A percentile compares a stretch with the other conserved stretches of the same genome.
These are phyloP conservation scores for Drosophila funebris DNA, from an alignment of 1,140 invertebrate species.

Conservation along the genomic window DNA sequence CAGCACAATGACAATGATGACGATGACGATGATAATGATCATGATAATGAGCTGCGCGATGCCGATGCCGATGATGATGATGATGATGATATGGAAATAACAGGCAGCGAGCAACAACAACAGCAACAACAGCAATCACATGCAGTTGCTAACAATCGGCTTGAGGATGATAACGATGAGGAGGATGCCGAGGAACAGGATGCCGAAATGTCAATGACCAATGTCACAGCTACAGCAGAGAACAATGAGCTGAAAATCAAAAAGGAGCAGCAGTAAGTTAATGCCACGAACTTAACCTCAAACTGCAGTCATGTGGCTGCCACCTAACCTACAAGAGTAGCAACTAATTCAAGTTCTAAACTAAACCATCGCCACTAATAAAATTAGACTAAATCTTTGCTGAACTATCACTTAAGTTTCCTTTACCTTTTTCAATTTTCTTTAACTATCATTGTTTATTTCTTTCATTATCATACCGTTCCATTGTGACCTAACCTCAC, in stretches of 20 bases:
- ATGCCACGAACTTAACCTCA: not conserved
- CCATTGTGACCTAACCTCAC: not conserved
- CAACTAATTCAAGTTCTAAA: no score
- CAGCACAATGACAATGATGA: conserved; percentile 26
- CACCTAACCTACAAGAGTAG: no score
- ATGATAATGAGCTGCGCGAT: conserved; percentile 30
- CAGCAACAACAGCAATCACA: conserved; percentile 19
- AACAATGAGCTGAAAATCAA: conserved; percentile 77
- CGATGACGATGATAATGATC: conserved; percentile 15
- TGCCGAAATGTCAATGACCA: conserved; percentile 32
- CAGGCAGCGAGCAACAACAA: conserved; percentile 11
- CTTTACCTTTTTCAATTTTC: no score
- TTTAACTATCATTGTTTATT: no score
- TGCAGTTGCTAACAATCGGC: conserved; percentile 11
- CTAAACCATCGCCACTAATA: no score
- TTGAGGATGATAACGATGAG: conserved; percentile 35
- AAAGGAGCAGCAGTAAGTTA: conserved; percentile 82
- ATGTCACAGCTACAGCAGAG: conserved; percentile 27
- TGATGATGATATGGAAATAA: conserved; percentile 47
- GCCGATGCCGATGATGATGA: conserved; percentile 48
- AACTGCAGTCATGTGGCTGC: not conserved
- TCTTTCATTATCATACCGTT: not conserved
- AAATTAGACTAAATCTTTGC: no score
- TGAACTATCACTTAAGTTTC: not conserved
- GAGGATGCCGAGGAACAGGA: conserved; percentile 38